Conservation (phyloP, 1,140 invertebrate species). For the Drosophila santomea region DNA sequence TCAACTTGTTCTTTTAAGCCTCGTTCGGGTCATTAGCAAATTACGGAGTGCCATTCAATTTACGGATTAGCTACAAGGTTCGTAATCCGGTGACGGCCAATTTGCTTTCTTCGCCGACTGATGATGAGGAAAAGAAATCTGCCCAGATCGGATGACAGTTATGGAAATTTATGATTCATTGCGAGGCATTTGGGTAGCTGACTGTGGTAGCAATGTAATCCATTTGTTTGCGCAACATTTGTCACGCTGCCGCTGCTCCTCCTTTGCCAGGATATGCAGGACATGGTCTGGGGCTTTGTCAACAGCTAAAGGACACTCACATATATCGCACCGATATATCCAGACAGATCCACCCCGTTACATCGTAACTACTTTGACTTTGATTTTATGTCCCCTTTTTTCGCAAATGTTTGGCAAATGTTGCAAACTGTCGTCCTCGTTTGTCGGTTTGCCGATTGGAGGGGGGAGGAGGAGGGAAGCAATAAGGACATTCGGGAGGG, state of each 20-base stretch:
- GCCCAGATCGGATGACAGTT: constrained; percentile 68
- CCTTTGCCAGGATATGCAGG: constrained; percentile 36
- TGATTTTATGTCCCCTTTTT: constrained; percentile 64
- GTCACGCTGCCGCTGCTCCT: constrained; percentile 61
- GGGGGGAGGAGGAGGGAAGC: not conserved
- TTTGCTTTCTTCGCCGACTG: constrained; percentile 30
- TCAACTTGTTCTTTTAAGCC: not conserved
- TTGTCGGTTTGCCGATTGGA: constrained; percentile 14
- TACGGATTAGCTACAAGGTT: constrained; percentile 50
- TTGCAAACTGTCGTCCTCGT: constrained; percentile 62
- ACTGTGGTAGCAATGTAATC: constrained; percentile 55
- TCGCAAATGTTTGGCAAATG: constrained; percentile 70
- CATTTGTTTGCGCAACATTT: constrained; percentile 84
- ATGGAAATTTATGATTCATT: constrained; percentile 83
- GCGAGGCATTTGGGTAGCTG: constrained; percentile 39
- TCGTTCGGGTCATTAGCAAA: constrained; percentile 49
- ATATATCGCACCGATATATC: constrained; percentile 21
- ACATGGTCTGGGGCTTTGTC: constrained; percentile 53
- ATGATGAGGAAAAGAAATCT: constrained; percentile 26
- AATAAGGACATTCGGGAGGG: constrained; percentile 16
- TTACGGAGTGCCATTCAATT: constrained; percentile 50
- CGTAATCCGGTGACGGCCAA: constrained; percentile 40
- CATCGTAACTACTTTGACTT: constrained; percentile 66
- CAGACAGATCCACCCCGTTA: constrained; percentile 60
- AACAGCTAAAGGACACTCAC: constrained; percentile 25